phyloP scores from a whole-genome alignment of 2,888 invertebrate genomes.

The Balanococcus diminutus region DNA sequence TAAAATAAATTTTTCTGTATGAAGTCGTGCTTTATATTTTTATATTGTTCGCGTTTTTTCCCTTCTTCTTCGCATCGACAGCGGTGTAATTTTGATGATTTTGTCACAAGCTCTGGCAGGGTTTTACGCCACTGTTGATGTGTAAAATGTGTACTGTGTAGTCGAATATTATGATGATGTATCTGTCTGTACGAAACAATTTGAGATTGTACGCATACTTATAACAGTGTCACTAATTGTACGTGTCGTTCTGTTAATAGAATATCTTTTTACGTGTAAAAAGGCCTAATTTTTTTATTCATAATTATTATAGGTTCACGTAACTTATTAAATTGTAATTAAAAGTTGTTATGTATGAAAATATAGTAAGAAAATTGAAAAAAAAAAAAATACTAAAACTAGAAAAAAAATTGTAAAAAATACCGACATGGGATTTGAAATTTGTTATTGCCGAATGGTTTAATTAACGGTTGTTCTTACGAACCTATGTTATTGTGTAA shows the following conservation, averaged over 20 bases:
- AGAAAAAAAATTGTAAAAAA: background rate
- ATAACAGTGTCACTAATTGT: slow-evolving; percentile 38
- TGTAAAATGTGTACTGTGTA: background rate
- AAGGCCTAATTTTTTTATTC: slow-evolving; percentile 43
- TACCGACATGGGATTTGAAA: slow-evolving; percentile 21
- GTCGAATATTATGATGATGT: background rate
- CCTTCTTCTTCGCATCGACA: background rate
- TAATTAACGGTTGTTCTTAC: background rate
- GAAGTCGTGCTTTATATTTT: slow-evolving; percentile 33
- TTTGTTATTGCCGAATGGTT: background rate
- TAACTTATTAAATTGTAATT: slow-evolving; percentile 29
- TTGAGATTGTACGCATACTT: slow-evolving; percentile 5
- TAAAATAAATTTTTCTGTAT: background rate
- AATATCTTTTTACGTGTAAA: slow-evolving; percentile 36
- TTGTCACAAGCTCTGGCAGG: background rate
- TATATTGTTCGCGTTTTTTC: background rate
- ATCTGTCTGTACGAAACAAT: slow-evolving; percentile 7
- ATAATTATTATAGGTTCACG: slow-evolving; percentile 28
- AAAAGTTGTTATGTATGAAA: slow-evolving; percentile 33
- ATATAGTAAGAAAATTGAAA: background rate
- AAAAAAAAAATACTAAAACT: slow-evolving; percentile 25
- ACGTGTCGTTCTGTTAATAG: slow-evolving; percentile 29
- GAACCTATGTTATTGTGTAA: slow-evolving; percentile 35
- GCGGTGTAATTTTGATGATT: background rate
- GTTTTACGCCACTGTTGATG: slow-evolving; percentile 16